Conservation (phyloP, 2,888 invertebrate species). For the Sinotaia quadrata region DNA sequence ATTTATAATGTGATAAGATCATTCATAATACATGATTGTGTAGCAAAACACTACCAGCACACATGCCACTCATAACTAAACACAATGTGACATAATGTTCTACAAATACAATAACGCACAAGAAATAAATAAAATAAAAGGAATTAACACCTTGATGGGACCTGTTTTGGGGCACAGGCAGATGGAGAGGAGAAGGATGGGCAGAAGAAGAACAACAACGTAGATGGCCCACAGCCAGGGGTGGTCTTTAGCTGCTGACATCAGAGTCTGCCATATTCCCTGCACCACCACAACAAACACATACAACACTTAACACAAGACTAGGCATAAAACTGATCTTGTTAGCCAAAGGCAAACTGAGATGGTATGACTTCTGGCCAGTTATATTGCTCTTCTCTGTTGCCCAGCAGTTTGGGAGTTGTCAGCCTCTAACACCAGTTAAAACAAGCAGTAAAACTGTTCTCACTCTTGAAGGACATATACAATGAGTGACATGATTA, state of each 20-base stretch:
- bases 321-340: too few relatives aligned
- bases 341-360: too few relatives aligned
- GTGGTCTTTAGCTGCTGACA: constrained; percentile 85
- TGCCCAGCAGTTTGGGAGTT: too few relatives aligned
- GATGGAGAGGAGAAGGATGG: constrained; percentile 85
- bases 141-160: constrained; percentile 62
- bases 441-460: too few relatives aligned
- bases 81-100: background rate
- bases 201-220: constrained; percentile 83
- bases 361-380: too few relatives aligned
- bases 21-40: too few relatives aligned
- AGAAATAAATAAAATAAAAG: background rate
- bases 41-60: too few relatives aligned
- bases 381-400: too few relatives aligned
- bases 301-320: constrained; percentile 37
- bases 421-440: too few relatives aligned
- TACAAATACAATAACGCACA: background rate
- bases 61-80: background rate
- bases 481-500: too few relatives aligned
- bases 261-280: constrained; percentile 80
- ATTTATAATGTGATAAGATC: too few relatives aligned
- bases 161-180: constrained; percentile 79
- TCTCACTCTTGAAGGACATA: too few relatives aligned
- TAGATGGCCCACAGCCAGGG: constrained; percentile 94
- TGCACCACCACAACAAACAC: constrained; percentile 78